Base-by-base conservation (phyloP, 2,113 vertebrate species). In the Mastomys coucha region DNA sequence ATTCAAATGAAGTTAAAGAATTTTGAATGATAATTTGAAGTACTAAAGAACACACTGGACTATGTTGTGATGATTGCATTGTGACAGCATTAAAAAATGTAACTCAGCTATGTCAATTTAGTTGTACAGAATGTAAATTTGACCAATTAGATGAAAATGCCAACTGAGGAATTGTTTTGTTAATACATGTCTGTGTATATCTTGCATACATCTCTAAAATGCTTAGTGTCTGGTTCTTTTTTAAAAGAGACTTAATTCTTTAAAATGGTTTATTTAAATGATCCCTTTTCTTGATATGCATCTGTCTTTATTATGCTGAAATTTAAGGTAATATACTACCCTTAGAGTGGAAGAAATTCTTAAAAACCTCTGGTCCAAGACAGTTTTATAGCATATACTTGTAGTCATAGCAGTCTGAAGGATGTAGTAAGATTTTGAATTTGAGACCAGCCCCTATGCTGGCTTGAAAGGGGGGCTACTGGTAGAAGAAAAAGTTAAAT, bases 11-110 rank as follows among this genome's bases (percentile, higher is more conserved):
- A 89, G 2, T 93, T 87, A 76, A 72, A 22, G 67, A 67, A 56
- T 73, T 84, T 87, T n/a, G 17, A 84, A 39, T 94, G 67, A 93
- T 20, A 93, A 73, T n/a, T 81, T 63, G 70, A 73, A 73, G 31
- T 76, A 63, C 26, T 65, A 63, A 22, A 60, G 63, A 39, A 91
- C 89, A 89, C 22, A 81, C n/a, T 81, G 53, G 42, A n/a, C 36
- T 75, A 3, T 31, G 84, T 39, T 17, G 1, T 51, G 84, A 56
- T 70, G 60, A 42, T 26, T 36, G 39, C 16, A 73, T 1, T n/a
- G 11, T 31, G 9, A 36, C 77, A 22, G 31, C 11, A 85, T 36
- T 85, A 11, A 19, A 73, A n/a, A 82, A 8, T 45, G 88, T 84
- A 73, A n/a, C 19, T 7, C 10, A 36, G 42, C 11, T 49, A 69